phyloP scores from a whole-genome alignment of 2,888 invertebrate genomes.

The Microctonus aethiopoides region DNA sequence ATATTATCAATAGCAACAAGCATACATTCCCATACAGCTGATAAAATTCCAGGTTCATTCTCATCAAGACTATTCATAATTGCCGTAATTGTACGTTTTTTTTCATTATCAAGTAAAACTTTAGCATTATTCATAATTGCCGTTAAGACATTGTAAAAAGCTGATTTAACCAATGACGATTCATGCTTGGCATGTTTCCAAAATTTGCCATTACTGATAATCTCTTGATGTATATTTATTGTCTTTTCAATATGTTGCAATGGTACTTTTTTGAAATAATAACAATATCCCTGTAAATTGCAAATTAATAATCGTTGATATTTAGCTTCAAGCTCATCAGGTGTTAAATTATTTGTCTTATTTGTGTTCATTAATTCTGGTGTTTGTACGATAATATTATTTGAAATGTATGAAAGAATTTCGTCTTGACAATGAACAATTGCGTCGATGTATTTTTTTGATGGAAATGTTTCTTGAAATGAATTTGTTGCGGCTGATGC shows the following conservation, averaged over 20 bases:
- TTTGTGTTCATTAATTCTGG: slow-evolving; percentile 70
- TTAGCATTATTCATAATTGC: slow-evolving; percentile 72
- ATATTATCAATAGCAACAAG: slow-evolving; percentile 73
- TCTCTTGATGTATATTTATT: slow-evolving; percentile 68
- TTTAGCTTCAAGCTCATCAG: slow-evolving; percentile 78
- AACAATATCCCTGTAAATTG: slow-evolving; percentile 75
- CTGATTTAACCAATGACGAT: slow-evolving; percentile 68
- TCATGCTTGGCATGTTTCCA: slow-evolving; percentile 78
- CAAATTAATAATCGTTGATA: slow-evolving; percentile 75
- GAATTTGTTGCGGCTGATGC: slow-evolving; percentile 77
- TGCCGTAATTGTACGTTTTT: slow-evolving; percentile 70
- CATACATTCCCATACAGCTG: slow-evolving; percentile 81
- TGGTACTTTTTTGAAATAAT: slow-evolving; percentile 73
- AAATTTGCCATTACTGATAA: slow-evolving; percentile 74
- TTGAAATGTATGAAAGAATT: slow-evolving; percentile 78
- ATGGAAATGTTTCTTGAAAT: slow-evolving; percentile 83
- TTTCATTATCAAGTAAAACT: slow-evolving; percentile 70
- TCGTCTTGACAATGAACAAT: slow-evolving; percentile 85
- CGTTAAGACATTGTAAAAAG: slow-evolving; percentile 78
- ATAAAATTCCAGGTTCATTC: slow-evolving; percentile 74
- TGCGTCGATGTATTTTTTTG: slow-evolving; percentile 81
- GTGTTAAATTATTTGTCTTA: slow-evolving; percentile 69
- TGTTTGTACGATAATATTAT: slow-evolving; percentile 75
- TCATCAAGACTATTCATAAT: slow-evolving; percentile 78
- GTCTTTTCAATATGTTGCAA: slow-evolving; percentile 69